Percentiles rank a stretch among this genome's conserved stretches.
Conservation (phyloP, 1,140 invertebrate genomes). For the Lepidotrigona ventralis region DNA sequence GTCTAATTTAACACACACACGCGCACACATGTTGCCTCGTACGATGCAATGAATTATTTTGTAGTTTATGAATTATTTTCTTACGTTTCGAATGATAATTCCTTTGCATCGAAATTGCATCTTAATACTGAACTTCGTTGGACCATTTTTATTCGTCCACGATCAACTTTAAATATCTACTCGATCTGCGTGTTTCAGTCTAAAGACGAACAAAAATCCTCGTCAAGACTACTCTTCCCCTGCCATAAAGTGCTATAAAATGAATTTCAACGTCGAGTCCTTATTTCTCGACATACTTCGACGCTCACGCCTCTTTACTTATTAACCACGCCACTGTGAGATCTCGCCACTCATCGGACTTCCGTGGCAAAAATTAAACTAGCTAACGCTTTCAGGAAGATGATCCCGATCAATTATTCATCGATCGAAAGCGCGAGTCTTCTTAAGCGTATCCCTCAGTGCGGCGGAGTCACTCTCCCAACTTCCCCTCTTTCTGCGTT, state of each 20-base stretch:
- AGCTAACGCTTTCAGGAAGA: slow-evolving; percentile 60
- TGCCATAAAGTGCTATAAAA: background rate
- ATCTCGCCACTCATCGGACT: background rate
- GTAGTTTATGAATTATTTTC: too few species aligned
- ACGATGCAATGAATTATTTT: too few species aligned
- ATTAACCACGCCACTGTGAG: background rate
- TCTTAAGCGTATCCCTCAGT: slow-evolving; percentile 58
- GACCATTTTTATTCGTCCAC: too few species aligned
- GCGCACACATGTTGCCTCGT: background rate
- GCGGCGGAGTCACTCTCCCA: slow-evolving; percentile 35
- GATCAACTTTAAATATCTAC: background rate
- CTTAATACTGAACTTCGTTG: too few species aligned
- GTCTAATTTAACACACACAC: background rate
- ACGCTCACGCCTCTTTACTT: background rate
- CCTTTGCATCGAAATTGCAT: too few species aligned
- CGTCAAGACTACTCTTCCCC: too few species aligned
- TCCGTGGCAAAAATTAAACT: background rate
- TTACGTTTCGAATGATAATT: too few species aligned
- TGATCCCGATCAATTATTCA: slow-evolving; percentile 73
- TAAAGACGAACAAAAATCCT: background rate
- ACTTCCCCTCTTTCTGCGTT: background rate
- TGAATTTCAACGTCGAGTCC: background rate
- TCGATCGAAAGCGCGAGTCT: slow-evolving; percentile 65
- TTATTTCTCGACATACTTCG: background rate
- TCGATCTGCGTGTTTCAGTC: background rate